Conservation (phyloP, 1,140 invertebrate species). For the Sycophila sp. region DNA sequence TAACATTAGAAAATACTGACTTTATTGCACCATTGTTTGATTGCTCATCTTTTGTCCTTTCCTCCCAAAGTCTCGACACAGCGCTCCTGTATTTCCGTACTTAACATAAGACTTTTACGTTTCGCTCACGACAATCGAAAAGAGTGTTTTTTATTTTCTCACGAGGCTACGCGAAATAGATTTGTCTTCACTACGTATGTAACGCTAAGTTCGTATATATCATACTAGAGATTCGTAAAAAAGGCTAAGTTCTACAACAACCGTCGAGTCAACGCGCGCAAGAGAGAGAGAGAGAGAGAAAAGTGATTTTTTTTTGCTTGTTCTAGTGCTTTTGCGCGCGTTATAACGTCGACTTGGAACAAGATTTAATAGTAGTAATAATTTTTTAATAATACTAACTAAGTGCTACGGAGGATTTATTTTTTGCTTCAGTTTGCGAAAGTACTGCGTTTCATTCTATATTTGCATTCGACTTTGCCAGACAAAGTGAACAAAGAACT, state of each 20-base stretch:
- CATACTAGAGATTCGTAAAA: slow-evolving; percentile 42
- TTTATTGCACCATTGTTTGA: slow-evolving; percentile 46
- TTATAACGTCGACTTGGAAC: slow-evolving; percentile 7
- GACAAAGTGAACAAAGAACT: slow-evolving; percentile 10
- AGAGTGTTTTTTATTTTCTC: background rate
- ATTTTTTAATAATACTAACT: background rate
- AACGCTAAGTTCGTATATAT: slow-evolving; percentile 7
- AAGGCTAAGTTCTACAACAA: slow-evolving; percentile 43
- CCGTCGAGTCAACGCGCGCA: slow-evolving; percentile 3
- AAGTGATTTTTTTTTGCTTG: background rate
- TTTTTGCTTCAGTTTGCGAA: background rate
- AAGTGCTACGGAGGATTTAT: slow-evolving; percentile 6
- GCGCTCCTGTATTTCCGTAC: background rate
- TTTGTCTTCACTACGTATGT: slow-evolving; percentile 11
- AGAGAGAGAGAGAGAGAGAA: background rate
- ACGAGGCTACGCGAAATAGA: slow-evolving; percentile 13
- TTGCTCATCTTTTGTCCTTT: slow-evolving; percentile 36
- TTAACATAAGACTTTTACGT: too few species aligned
- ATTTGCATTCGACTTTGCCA: background rate
- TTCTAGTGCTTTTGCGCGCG: background rate
- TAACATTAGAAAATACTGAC: slow-evolving; percentile 45
- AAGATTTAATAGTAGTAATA: slow-evolving; percentile 17
- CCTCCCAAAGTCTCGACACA: background rate
- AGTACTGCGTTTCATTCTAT: slow-evolving; percentile 4
- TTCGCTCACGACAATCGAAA: too few species aligned